Conservation (phyloP, 2,797 vertebrate genomes). For the Sebastes flavidus region DNA sequence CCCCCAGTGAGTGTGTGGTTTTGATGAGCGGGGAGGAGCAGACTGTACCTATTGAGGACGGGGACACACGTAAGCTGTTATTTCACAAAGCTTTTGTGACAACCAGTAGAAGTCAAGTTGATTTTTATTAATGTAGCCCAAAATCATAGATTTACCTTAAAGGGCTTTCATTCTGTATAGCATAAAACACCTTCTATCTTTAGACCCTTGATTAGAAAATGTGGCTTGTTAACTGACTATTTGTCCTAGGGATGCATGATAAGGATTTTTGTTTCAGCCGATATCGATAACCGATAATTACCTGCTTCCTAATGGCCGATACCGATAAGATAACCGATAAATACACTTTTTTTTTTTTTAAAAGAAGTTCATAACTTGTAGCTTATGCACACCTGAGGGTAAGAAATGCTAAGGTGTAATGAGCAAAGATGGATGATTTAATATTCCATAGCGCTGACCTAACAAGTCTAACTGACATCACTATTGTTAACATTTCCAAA, state of each 20-base stretch:
- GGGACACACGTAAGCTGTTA: slow-evolving; percentile 70
- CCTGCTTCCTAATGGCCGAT: too few species aligned
- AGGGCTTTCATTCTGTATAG: not conserved
- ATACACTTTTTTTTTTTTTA: too few species aligned
- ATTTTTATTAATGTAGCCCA: not conserved
- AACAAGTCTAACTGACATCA: too few species aligned
- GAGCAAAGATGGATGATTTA: too few species aligned
- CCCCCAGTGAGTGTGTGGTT: slow-evolving; percentile 89
- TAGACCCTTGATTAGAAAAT: not conserved
- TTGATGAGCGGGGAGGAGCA: slow-evolving; percentile 96
- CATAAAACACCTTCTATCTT: not conserved
- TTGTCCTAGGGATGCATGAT: not conserved
- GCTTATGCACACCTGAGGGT: too few species aligned
- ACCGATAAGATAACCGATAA: too few species aligned
- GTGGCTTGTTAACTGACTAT: not conserved
- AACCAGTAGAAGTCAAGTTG: not conserved
- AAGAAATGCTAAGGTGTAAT: too few species aligned
- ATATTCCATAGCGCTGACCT: too few species aligned
- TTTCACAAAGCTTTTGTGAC: slow-evolving; percentile 1
- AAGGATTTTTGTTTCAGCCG: too few species aligned
- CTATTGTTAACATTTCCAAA: too few species aligned
- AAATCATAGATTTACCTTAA: not conserved
- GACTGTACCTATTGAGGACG: slow-evolving; percentile 74
- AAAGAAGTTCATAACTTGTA: too few species aligned
- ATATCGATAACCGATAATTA: too few species aligned